A percentile compares a stretch with the other conserved stretches of the same genome.
phyloP scores from a whole-genome alignment of 2,888 invertebrate species.

The Phragmatobia fuliginosa region DNA sequence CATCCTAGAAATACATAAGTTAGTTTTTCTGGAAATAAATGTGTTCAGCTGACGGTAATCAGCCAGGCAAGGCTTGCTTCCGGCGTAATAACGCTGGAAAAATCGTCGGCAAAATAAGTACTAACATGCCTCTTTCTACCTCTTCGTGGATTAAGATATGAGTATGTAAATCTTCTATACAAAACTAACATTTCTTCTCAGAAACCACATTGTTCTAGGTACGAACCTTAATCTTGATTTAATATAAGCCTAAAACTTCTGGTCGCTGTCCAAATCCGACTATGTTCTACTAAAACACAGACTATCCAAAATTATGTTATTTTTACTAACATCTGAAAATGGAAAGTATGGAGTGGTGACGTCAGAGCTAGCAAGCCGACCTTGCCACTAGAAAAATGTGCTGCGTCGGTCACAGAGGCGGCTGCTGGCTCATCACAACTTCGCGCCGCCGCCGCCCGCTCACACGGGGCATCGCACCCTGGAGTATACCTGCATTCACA shows the following conservation, averaged over 20 bases:
- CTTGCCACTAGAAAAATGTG: slow-evolving; percentile 87
- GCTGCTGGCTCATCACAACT: slow-evolving; percentile 79
- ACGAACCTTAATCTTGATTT: neutral
- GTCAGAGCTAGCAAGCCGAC: slow-evolving; percentile 80
- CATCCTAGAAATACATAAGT: too few relatives aligned
- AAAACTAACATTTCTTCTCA: neutral
- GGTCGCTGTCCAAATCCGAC: neutral
- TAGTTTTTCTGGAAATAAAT: too few relatives aligned
- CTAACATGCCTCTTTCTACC: too few relatives aligned
- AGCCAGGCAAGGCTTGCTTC: too few relatives aligned
- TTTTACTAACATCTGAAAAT: slow-evolving; percentile 59
- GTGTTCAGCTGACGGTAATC: too few relatives aligned
- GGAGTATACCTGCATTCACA: slow-evolving; percentile 9
- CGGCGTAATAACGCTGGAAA: too few relatives aligned
- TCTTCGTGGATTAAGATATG: neutral
- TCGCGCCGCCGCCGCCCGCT: slow-evolving; percentile 52
- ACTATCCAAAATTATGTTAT: slow-evolving; percentile 18
- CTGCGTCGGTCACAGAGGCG: slow-evolving; percentile 77
- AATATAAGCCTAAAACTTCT: neutral
- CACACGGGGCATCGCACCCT: slow-evolving; percentile 58
- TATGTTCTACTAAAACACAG: neutral
- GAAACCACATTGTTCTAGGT: neutral
- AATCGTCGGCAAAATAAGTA: too few relatives aligned
- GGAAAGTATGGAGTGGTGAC: slow-evolving; percentile 80
- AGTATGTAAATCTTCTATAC: neutral